These are phyloP conservation scores for Pachypanchax playfairii DNA, from an alignment of 2,113 vertebrate genomes.

Conservation along the genomic window DNA sequence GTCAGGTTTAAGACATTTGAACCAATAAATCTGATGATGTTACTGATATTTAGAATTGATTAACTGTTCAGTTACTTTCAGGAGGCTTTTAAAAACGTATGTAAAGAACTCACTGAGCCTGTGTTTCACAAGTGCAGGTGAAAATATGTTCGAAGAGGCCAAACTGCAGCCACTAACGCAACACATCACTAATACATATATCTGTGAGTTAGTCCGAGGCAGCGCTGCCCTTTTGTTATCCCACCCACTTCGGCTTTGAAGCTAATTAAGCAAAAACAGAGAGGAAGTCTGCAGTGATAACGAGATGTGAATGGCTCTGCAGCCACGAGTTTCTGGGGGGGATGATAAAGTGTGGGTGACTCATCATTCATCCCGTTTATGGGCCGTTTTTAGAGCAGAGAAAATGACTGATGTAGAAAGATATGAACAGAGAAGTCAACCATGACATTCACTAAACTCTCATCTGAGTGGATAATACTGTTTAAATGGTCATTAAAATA, in stretches of 20 bases:
- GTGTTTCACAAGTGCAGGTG: too few species aligned
- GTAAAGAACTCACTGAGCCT: too few species aligned
- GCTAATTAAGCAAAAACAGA: neutral
- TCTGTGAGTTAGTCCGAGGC: neutral
- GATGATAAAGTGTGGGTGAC: constrained; percentile 9
- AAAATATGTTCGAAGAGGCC: neutral
- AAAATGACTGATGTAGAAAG: constrained; percentile 20
- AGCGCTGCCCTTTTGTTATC: neutral
- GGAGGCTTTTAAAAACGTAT: too few species aligned
- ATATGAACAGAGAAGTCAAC: constrained; percentile 1
- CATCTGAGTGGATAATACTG: constrained; percentile 13
- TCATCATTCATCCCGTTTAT: neutral
- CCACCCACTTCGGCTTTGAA: neutral
- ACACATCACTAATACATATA: too few species aligned
- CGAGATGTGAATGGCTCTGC: constrained; percentile 12
- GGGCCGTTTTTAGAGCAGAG: constrained; percentile 5
- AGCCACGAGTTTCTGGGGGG: constrained; percentile 9
- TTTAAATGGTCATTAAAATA: neutral
- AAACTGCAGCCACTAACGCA: neutral
- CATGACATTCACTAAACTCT: constrained; percentile 10
- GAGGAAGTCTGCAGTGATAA: constrained; percentile 8
- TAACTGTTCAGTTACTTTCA: too few species aligned
- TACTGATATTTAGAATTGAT: too few species aligned
- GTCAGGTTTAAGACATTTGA: too few species aligned
- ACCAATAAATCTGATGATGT: too few species aligned